Base-by-base conservation (phyloP, 23 tunicate genomes). In the Trididemnum nubilum region DNA sequence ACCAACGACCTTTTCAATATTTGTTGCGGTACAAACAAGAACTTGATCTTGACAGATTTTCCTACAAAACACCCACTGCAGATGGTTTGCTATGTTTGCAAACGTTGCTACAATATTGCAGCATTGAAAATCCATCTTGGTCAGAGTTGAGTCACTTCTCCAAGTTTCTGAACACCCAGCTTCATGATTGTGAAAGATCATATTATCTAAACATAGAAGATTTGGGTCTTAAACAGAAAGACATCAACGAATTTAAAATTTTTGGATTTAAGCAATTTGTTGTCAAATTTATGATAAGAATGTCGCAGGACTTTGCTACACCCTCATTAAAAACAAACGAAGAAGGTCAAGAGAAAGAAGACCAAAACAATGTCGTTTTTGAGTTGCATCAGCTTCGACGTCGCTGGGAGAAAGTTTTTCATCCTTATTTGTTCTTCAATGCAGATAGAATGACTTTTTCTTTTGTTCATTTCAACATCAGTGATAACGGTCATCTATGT, bases 381-480 rank as follows among this genome's bases (percentile, higher is more conserved):
- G 83, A 82, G 4, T 64, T 65, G 30, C 87, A 88, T 82, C 87
- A 82, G 35, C 29, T 82, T 0, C 76, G 93, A 30, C 80, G 93
- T 27, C 57, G 67, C 7, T 88, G 93, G 93, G 93, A 88, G 51
- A 50, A 67, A 7, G 79, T 33, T 31, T 26, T 32, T 76, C 93
- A 88, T 82, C 93, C 93, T 24, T 88, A 72, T 35, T 34, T 88
- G 28, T 88, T 88, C 54, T 88, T 88, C 83, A 88, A 88, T 65
- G 77, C 64, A 27, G 93, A 88, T 82, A 78, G 75, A 18, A 18
- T 49, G 51, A 73, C 93, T 2, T 72, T 88, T 85, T 36, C 93
- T 28, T 88, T 88, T 64, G 66, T 88, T 5, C 54, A 88, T 51
- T 82, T 88, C 60, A 65, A 76, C 5, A 44, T 82, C 2, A 66